These are phyloP conservation scores for Carabus problematicus DNA, from an alignment of 2,888 invertebrate genomes.

Conservation along the genomic window DNA sequence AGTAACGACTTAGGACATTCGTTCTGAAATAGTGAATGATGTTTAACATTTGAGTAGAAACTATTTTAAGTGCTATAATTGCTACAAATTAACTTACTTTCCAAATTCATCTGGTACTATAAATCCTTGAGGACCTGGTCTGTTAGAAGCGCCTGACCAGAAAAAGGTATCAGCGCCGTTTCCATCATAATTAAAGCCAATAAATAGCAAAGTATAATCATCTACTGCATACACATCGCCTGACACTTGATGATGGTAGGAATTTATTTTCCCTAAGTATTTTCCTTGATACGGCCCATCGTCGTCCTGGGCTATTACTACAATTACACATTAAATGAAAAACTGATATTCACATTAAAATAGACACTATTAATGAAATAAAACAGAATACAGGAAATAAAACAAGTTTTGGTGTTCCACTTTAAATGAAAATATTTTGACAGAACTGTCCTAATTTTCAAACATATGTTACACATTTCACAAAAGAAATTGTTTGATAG, in stretches of 20 bases:
- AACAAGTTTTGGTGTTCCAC: too few species aligned
- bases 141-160: slow-evolving; percentile 88
- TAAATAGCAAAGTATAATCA: slow-evolving; percentile 80
- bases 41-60: background rate
- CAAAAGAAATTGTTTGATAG: background rate
- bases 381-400: background rate
- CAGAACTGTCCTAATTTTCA: slow-evolving; percentile 9
- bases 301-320: slow-evolving; percentile 62
- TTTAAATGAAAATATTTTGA: background rate
- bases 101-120: slow-evolving; percentile 88
- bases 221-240: slow-evolving; percentile 91
- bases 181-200: slow-evolving; percentile 88
- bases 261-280: slow-evolving; percentile 83
- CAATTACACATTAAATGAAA: slow-evolving; percentile 22
- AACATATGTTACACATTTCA: slow-evolving; percentile 15
- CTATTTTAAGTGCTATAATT: background rate
- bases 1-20: slow-evolving; percentile 84
- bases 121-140: slow-evolving; percentile 90
- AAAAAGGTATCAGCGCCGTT: slow-evolving; percentile 92
- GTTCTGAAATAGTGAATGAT: slow-evolving; percentile 66
- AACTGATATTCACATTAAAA: background rate
- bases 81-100: slow-evolving; percentile 68
- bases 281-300: slow-evolving; percentile 81
- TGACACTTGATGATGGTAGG: slow-evolving; percentile 90
- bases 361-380: background rate